A percentile compares a stretch with the other conserved stretches of the same genome.
Conservation (phyloP, 2,888 invertebrate species). For the Allophyes oxyacanthae region DNA sequence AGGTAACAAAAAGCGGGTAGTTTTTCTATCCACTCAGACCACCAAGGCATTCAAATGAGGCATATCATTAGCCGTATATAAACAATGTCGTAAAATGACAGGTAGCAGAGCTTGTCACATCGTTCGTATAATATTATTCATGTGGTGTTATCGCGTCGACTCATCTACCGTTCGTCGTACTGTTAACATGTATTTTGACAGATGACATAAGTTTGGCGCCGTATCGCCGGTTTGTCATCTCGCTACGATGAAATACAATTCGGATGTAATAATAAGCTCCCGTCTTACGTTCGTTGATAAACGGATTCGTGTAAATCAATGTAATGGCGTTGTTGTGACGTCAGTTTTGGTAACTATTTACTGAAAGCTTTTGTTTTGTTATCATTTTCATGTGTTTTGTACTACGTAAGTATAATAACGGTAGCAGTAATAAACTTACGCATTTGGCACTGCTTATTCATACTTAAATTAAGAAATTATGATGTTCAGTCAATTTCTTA, state of each 20-base stretch:
- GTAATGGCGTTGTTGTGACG: conserved; percentile 68
- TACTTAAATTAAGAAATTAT: too few species aligned
- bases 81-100: conserved; percentile 87
- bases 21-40: conserved; percentile 78
- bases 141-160: conserved; percentile 67
- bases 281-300: conserved; percentile 85
- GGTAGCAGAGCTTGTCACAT: conserved; percentile 80
- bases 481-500: too few species aligned
- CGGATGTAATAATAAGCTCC: conserved; percentile 87
- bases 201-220: conserved; percentile 88
- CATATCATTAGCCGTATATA: conserved; percentile 83
- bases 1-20: conserved; percentile 64
- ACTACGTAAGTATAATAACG: background rate
- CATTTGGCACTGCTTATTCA: too few species aligned
- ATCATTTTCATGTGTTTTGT: conserved; percentile 35
- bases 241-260: conserved; percentile 83
- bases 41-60: conserved; percentile 86
- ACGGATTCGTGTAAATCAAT: conserved; percentile 78
- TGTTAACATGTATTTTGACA: conserved; percentile 89
- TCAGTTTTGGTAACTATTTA: conserved; percentile 43
- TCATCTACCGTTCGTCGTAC: conserved; percentile 75
- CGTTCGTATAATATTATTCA: conserved; percentile 78
- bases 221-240: conserved; percentile 83
- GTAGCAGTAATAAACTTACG: too few species aligned
- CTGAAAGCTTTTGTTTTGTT: conserved; percentile 49